Evolutionary conservation across 2,797 vertebrate species (phyloP).

Genomic region (Choloepus didactylus): DNA sequence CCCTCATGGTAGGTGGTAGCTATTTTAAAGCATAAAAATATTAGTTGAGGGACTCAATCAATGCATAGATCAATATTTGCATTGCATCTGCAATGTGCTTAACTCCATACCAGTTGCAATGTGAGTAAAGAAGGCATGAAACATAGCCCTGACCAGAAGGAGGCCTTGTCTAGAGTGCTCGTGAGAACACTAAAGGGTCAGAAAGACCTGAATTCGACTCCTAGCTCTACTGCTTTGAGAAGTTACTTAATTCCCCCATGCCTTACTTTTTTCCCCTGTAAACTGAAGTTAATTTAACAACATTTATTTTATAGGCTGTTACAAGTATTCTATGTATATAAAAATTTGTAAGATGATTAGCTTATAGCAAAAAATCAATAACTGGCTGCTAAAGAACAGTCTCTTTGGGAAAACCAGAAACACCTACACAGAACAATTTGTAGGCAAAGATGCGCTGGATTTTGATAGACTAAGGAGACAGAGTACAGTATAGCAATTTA

Average conservation of each 20-base stretch:
- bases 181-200: neutral
- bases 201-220: conserved; percentile 12
- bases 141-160: neutral
- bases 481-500: neutral
- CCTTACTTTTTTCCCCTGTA: conserved; percentile 23
- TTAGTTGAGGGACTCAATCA: conserved; percentile 57
- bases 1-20: conserved; percentile 18
- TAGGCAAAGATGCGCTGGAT: neutral
- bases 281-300: conserved; percentile 18
- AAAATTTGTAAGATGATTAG: conserved; percentile 23
- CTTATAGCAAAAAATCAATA: conserved; percentile 33
- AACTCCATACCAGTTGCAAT: neutral
- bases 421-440: neutral
- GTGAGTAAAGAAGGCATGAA: neutral
- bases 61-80: conserved; percentile 54
- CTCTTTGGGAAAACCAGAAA: neutral
- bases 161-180: neutral
- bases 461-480: neutral
- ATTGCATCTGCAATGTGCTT: conserved; percentile 32
- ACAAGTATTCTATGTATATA: conserved; percentile 12
- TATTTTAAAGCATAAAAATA: conserved; percentile 75
- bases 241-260: conserved; percentile 22
- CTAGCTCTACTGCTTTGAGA: neutral
- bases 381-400: neutral
- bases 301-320: conserved; percentile 40